A percentile compares a stretch with the other conserved stretches of the same genome.
These are phyloP conservation scores for Watsonalla binaria DNA, from an alignment of 2,888 invertebrate genomes.

Conservation along the genomic window DNA sequence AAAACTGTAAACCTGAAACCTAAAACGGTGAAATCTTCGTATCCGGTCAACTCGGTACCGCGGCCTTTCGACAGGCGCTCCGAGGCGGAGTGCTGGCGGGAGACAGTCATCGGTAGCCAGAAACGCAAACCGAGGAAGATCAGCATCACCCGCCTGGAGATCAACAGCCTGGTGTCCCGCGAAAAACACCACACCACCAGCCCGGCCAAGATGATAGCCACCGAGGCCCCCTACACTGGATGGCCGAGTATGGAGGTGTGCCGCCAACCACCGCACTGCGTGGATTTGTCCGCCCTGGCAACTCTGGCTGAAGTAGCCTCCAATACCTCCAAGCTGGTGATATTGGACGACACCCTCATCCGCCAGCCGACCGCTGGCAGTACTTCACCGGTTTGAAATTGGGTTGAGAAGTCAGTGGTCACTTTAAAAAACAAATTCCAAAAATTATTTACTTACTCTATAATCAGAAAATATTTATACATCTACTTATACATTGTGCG, in stretches of 20 bases:
- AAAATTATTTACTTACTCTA: slow-evolving; percentile 75
- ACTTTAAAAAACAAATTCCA: slow-evolving; percentile 68
- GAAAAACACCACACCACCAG: slow-evolving; percentile 45
- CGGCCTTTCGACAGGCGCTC: slow-evolving; percentile 47
- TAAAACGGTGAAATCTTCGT: slow-evolving; percentile 41
- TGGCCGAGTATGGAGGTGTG: slow-evolving; percentile 50
- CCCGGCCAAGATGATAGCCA: slow-evolving; percentile 63
- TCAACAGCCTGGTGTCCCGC: slow-evolving; percentile 61
- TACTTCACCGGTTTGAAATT: slow-evolving; percentile 65
- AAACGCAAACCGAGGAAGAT: slow-evolving; percentile 92
- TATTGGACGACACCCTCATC: slow-evolving; percentile 48
- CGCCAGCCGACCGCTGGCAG: slow-evolving; percentile 52
- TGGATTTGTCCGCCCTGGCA: slow-evolving; percentile 77
- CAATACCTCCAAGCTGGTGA: slow-evolving; percentile 72
- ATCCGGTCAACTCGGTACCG: slow-evolving; percentile 60
- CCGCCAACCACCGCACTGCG: slow-evolving; percentile 43
- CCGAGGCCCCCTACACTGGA: slow-evolving; percentile 56
- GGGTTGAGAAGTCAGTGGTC: too few relatives aligned
- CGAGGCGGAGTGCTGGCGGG: slow-evolving; percentile 64
- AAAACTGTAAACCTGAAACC: slow-evolving; percentile 70
- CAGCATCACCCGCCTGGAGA: slow-evolving; percentile 88
- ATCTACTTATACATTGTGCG: slow-evolving; percentile 73
- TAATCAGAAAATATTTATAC: slow-evolving; percentile 75
- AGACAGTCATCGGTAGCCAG: slow-evolving; percentile 87
- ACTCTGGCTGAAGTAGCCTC: slow-evolving; percentile 83